Percentiles rank a stretch among this genome's conserved stretches.
Evolutionary conservation across 1,140 invertebrate species (phyloP).

Genomic region (Pantala flavescens): DNA sequence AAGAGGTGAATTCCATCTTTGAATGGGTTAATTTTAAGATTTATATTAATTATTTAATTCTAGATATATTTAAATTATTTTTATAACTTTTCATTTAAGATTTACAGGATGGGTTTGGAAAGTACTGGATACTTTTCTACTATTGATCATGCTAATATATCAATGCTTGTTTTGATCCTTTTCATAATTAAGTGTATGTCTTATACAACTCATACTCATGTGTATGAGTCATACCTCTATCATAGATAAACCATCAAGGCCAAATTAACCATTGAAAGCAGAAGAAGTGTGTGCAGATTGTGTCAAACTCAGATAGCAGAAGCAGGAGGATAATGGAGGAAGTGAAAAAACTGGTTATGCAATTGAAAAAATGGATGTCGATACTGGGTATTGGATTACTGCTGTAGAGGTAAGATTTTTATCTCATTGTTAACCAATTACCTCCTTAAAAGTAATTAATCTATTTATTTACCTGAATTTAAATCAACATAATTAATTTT

Average conservation of each 20-base stretch:
- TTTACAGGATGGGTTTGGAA: slow-evolving; percentile 70
- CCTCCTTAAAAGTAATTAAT: too few relatives aligned
- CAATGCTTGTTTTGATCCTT: slow-evolving; percentile 72
- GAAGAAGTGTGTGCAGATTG: slow-evolving; percentile 82
- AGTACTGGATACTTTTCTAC: slow-evolving; percentile 76
- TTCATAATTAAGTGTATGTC: too few relatives aligned
- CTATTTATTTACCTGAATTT: too few relatives aligned
- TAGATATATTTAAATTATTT: too few relatives aligned
- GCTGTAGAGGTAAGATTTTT: background rate
- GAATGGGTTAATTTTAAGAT: too few relatives aligned
- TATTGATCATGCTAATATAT: slow-evolving; percentile 80
- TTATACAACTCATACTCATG: too few relatives aligned
- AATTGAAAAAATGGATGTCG: slow-evolving; percentile 48
- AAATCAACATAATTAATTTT: too few relatives aligned
- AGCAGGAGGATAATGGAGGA: slow-evolving; percentile 88
- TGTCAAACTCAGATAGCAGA: slow-evolving; percentile 89
- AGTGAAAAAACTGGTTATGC: slow-evolving; percentile 89
- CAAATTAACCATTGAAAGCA: slow-evolving; percentile 73
- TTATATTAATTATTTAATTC: too few relatives aligned
- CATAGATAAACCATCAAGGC: slow-evolving; percentile 70
- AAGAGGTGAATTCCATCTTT: too few relatives aligned
- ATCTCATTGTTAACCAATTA: too few relatives aligned
- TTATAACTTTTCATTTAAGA: too few relatives aligned
- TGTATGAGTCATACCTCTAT: too few relatives aligned
- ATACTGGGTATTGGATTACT: background rate